These are phyloP conservation scores for Hyperopisus bebe DNA, from an alignment of 2,113 vertebrate genomes.

Conservation along the genomic window DNA sequence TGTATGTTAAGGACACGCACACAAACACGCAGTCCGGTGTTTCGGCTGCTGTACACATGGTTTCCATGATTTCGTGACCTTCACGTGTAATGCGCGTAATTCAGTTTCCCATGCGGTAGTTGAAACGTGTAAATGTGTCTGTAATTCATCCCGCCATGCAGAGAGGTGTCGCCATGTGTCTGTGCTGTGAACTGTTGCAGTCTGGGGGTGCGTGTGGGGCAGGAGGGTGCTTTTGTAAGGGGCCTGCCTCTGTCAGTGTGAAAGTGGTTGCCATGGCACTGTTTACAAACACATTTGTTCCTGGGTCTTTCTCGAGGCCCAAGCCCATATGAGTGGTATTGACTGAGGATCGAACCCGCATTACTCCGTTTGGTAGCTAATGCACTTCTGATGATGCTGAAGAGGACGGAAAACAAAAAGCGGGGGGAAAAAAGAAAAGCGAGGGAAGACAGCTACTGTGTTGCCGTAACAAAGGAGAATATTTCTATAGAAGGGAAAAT, in stretches of 20 bases:
- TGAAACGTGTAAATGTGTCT: not conserved
- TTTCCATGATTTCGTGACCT: not conserved
- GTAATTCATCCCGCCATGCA: not conserved
- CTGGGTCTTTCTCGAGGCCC: conserved; percentile 33
- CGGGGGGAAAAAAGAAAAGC: not conserved
- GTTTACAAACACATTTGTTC: conserved; percentile 45
- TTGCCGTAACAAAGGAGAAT: conserved; percentile 26
- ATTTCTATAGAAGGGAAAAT: conserved; percentile 28
- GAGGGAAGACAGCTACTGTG: conserved; percentile 15
- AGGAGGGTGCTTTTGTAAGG: conserved; percentile 1
- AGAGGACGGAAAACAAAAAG: conserved; percentile 29
- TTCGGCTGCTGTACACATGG: not conserved
- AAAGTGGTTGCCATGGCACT: conserved; percentile 40
- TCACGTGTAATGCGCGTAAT: not conserved
- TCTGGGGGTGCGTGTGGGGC: not conserved
- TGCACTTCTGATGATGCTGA: conserved; percentile 45
- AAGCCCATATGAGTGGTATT: conserved; percentile 42
- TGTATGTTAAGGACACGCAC: not conserved
- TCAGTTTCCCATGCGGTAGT: not conserved
- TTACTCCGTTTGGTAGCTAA: conserved; percentile 51
- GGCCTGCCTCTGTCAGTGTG: conserved; percentile 27
- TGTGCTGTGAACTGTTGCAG: not conserved
- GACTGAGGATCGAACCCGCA: conserved; percentile 46
- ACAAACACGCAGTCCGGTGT: not conserved
- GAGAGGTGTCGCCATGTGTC: not conserved